These are phyloP conservation scores for Eudyptes chrysolophus DNA, from an alignment of 2,113 vertebrate species.

Conservation along the genomic window DNA sequence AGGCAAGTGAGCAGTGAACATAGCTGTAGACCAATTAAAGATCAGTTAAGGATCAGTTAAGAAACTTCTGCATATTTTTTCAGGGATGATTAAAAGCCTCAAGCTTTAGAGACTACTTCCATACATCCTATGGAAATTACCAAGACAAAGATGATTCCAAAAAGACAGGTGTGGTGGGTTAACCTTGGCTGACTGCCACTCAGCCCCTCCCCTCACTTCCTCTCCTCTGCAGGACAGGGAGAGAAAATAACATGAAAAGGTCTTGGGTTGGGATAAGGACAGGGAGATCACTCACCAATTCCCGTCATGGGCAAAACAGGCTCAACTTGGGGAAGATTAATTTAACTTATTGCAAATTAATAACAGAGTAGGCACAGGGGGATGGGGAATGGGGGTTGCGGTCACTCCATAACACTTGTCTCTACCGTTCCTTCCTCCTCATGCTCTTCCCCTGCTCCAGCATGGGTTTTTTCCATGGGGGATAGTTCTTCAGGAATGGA, in stretches of 20 bases:
- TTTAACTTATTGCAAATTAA: background rate
- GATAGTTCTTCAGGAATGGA: background rate
- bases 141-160: background rate
- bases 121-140: background rate
- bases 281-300: background rate
- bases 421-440: background rate
- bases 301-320: background rate
- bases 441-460: background rate
- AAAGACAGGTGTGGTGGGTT: background rate
- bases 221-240: background rate
- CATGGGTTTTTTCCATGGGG: fast-evolving
- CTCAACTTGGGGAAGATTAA: background rate
- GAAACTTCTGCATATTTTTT: background rate
- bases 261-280: background rate
- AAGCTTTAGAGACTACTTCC: background rate
- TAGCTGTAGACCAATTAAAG: background rate
- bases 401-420: background rate
- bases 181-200: background rate
- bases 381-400: fast-evolving
- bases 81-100: background rate
- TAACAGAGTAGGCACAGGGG: background rate
- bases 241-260: background rate
- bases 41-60: background rate
- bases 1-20: background rate
- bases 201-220: background rate